Conservation (phyloP, 2,797 vertebrate species). For the Tiaroga cobitis region DNA sequence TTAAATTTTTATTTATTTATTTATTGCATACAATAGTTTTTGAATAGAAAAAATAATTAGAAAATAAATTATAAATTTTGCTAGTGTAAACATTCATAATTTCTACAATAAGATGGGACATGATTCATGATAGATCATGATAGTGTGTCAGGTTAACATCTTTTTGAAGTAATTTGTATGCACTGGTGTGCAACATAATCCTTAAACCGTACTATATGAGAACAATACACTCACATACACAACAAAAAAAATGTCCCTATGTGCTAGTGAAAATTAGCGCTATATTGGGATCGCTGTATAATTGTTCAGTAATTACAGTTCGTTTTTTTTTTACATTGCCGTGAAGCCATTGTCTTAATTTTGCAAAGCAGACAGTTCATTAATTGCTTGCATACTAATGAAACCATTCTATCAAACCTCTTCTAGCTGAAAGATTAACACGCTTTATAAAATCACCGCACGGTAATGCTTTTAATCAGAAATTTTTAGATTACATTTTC, state of each 20-base stretch:
- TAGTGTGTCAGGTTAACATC: not conserved
- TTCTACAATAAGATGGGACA: not conserved
- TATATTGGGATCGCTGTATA: constrained; percentile 50
- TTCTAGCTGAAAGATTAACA: not conserved
- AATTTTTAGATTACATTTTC: not conserved
- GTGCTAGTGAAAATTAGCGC: constrained; percentile 29
- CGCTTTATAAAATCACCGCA: not conserved
- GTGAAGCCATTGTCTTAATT: constrained; percentile 63
- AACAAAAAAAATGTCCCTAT: not conserved
- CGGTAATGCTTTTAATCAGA: not conserved
- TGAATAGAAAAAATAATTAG: too few relatives aligned
- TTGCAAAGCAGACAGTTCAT: constrained; percentile 61
- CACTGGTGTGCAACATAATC: not conserved
- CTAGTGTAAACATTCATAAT: not conserved
- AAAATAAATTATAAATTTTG: not conserved
- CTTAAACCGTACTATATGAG: not conserved
- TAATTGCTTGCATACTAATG: constrained; percentile 60
- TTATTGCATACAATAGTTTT: too few relatives aligned
- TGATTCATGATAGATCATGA: not conserved
- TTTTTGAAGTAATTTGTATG: not conserved
- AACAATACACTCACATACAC: not conserved
- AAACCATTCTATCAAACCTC: constrained; percentile 34
- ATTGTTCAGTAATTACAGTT: constrained; percentile 56
- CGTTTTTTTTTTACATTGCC: constrained; percentile 55
- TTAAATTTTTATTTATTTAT: too few relatives aligned